Evolutionary conservation across 1,140 invertebrate species (phyloP).

Genomic region (Ceratina australensis): DNA sequence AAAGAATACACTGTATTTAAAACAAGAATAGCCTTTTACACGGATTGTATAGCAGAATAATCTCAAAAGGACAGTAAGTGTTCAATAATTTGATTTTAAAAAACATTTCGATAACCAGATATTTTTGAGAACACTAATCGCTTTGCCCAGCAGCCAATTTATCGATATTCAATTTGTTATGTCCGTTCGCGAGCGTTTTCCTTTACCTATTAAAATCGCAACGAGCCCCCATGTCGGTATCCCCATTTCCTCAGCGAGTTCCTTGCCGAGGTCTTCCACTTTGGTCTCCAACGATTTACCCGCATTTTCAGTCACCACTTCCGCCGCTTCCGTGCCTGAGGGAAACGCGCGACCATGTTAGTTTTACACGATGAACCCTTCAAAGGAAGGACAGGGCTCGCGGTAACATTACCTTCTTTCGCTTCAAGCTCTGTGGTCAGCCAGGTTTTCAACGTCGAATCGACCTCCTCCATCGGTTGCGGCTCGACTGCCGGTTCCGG

Average conservation of each 20-base stretch:
- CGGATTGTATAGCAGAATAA: too few relatives aligned
- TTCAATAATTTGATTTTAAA: too few relatives aligned
- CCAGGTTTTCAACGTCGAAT: constrained; percentile 50
- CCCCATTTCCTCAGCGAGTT: constrained; percentile 82
- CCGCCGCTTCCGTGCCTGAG: constrained; percentile 44
- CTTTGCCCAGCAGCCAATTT: too few relatives aligned
- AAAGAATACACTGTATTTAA: too few relatives aligned
- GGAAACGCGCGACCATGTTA: neutral
- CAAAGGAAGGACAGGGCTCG: too few relatives aligned
- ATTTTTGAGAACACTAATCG: too few relatives aligned
- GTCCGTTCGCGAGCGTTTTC: neutral
- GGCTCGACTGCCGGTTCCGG: neutral
- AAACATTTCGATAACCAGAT: too few relatives aligned
- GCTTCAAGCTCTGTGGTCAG: constrained; percentile 52
- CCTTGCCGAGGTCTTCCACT: constrained; percentile 77
- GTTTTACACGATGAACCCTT: too few relatives aligned
- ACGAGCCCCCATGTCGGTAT: constrained; percentile 87
- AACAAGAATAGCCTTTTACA: too few relatives aligned
- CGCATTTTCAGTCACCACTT: constrained; percentile 54
- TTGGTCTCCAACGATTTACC: constrained; percentile 69
- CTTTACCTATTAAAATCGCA: constrained; percentile 85
- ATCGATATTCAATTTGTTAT: too few relatives aligned
- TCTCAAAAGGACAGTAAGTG: too few relatives aligned
- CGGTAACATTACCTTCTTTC: constrained; percentile 23
- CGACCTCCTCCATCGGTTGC: constrained; percentile 5